These are phyloP conservation scores for Rynchops niger DNA, from an alignment of 2,113 vertebrate genomes.

Conservation along the genomic window DNA sequence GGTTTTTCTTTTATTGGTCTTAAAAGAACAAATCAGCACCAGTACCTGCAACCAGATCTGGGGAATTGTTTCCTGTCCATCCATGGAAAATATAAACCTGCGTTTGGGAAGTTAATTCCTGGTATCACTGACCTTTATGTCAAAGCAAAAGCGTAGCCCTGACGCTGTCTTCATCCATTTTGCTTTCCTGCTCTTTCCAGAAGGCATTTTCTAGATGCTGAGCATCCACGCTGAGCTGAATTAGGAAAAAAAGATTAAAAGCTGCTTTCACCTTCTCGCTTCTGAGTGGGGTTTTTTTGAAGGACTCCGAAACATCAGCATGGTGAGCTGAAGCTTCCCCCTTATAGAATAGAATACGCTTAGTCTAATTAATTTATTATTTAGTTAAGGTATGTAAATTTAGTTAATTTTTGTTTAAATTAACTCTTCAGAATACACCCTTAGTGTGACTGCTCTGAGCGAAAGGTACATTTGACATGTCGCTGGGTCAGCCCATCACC, in stretches of 20 bases:
- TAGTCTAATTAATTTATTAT: background rate
- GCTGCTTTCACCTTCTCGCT: background rate
- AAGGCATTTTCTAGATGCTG: background rate
- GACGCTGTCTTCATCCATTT: accelerated
- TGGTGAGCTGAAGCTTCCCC: background rate
- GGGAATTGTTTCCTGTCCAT: background rate
- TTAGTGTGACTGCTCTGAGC: background rate
- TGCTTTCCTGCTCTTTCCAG: background rate
- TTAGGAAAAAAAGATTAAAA: no score
- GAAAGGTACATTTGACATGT: accelerated
- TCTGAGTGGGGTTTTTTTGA: background rate
- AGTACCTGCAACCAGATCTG: background rate
- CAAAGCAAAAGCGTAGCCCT: background rate
- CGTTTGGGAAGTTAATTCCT: background rate
- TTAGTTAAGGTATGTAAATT: background rate
- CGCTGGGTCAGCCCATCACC: accelerated
- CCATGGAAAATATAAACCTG: background rate
- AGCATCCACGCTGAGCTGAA: no score
- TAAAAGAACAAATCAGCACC: accelerated
- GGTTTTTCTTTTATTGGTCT: background rate
- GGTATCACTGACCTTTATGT: background rate
- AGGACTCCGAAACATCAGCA: background rate
- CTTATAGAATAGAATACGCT: background rate
- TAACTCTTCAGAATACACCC: background rate
- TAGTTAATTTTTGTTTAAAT: background rate